phyloP scores from a whole-genome alignment of 1,140 invertebrate genomes.

The Cherax destructor region DNA sequence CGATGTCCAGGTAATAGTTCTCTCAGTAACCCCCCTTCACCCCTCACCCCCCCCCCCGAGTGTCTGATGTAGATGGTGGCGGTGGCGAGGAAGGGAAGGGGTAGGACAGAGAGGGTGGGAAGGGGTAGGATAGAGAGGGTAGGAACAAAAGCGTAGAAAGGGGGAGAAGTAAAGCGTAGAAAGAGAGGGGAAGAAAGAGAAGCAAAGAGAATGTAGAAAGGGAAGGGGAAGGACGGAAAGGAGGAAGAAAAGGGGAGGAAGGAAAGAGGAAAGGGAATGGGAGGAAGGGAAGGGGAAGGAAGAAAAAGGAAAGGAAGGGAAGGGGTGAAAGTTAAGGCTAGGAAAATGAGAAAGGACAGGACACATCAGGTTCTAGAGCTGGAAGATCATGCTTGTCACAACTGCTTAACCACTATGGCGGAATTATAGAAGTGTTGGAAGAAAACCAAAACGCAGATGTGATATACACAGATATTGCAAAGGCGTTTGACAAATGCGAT shows the following conservation, averaged over 20 bases:
- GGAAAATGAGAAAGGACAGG: background rate
- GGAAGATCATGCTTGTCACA: too few species aligned
- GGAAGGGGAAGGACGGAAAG: too few species aligned
- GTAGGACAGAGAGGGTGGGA: background rate
- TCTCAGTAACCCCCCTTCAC: background rate
- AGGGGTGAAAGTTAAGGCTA: background rate
- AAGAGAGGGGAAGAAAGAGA: background rate
- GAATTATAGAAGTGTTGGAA: too few species aligned
- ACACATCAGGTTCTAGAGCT: too few species aligned
- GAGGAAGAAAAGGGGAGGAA: background rate
- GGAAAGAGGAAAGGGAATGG: background rate
- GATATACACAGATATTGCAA: too few species aligned
- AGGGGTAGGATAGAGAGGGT: background rate
- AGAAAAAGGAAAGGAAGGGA: too few species aligned
- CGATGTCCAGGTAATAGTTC: background rate
- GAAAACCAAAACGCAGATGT: too few species aligned
- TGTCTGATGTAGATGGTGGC: background rate
- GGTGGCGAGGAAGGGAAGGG: background rate
- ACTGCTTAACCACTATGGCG: too few species aligned
- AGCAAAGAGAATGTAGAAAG: background rate
- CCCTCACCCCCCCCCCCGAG: background rate
- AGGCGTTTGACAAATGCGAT: too few species aligned
- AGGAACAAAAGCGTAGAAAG: too few species aligned
- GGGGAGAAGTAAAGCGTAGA: too few species aligned
- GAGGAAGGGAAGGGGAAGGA: background rate